Evolutionary conservation across 2,888 invertebrate species (phyloP).

Genomic region (Caenorhabditis doughertyi): DNA sequence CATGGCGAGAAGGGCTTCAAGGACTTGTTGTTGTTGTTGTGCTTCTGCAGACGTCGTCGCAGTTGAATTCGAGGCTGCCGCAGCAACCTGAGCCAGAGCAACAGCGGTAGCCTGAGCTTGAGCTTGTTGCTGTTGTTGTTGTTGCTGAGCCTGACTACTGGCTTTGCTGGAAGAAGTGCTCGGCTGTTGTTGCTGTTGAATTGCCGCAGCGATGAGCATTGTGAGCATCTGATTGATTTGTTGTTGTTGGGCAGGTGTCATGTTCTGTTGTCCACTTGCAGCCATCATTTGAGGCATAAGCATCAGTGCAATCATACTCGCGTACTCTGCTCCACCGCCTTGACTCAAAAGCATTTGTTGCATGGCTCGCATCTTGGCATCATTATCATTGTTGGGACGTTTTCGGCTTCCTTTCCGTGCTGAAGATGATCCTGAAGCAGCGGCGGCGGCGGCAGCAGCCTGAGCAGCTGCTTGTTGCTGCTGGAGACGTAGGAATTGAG

Average conservation of each 20-base stretch:
- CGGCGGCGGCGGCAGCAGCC: conserved; percentile 30
- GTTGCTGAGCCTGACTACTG: conserved; percentile 4
- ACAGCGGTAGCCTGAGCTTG: conserved; percentile 38
- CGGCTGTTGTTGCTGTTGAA: conserved; percentile 34
- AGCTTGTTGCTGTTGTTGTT: conserved; percentile 17
- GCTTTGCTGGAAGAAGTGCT: too few species aligned
- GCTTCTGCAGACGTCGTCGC: not conserved
- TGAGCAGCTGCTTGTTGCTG: conserved; percentile 44
- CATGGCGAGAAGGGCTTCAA: conserved; percentile 26
- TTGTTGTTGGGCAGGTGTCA: conserved; percentile 50
- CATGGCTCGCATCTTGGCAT: conserved; percentile 77
- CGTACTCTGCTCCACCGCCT: conserved; percentile 18
- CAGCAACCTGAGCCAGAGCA: conserved; percentile 33
- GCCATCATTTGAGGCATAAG: conserved; percentile 58
- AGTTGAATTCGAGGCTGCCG: conserved; percentile 18
- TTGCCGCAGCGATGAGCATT: conserved; percentile 23
- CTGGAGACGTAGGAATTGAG: conserved; percentile 54
- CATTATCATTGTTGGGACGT: conserved; percentile 57
- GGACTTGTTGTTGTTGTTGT: conserved; percentile 30
- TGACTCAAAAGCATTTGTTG: conserved; percentile 76
- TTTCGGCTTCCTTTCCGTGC: conserved; percentile 34
- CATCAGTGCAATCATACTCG: conserved; percentile 58
- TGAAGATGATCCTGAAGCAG: conserved; percentile 3
- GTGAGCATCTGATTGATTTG: conserved; percentile 30
- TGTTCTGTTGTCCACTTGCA: conserved; percentile 16